A percentile compares a stretch with the other conserved stretches of the same genome.
Evolutionary conservation across 2,797 vertebrate species (phyloP).

Genomic region (Microctenopoma stevenorrisi): DNA sequence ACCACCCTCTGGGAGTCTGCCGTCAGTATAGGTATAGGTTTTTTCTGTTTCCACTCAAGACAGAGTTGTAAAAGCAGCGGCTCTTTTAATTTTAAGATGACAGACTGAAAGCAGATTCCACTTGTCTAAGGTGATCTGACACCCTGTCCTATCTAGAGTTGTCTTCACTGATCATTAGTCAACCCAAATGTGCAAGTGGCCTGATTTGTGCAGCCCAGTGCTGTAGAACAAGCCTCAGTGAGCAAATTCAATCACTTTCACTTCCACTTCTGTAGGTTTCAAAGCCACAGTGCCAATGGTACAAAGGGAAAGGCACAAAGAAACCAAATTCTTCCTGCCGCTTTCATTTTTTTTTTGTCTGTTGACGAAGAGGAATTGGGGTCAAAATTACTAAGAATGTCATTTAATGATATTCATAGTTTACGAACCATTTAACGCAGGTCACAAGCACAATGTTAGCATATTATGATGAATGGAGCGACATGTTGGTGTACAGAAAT

Average conservation of each 20-base stretch:
- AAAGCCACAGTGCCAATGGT: constrained; percentile 70
- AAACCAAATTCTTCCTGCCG: constrained; percentile 51
- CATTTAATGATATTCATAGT: constrained; percentile 49
- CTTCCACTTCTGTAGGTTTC: constrained; percentile 82
- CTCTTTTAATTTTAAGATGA: constrained; percentile 11
- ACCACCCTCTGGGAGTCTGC: constrained; percentile 61
- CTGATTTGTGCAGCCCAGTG: constrained; percentile 79
- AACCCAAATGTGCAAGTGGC: constrained; percentile 52
- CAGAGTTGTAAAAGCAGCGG: not conserved
- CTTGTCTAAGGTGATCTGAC: constrained; percentile 3
- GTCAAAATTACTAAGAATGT: constrained; percentile 77
- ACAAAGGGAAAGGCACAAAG: constrained; percentile 70
- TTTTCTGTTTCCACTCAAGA: constrained; percentile 13
- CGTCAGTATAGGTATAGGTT: constrained; percentile 17
- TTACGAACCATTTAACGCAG: constrained; percentile 35
- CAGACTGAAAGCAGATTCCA: constrained; percentile 7
- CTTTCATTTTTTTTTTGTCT: constrained; percentile 64
- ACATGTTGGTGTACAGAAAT: constrained; percentile 29
- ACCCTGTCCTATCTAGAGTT: constrained; percentile 9
- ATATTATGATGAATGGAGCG: constrained; percentile 31
- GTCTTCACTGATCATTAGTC: constrained; percentile 60
- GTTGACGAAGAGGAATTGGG: constrained; percentile 76
- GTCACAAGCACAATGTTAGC: constrained; percentile 12
- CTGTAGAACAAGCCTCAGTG: constrained; percentile 82
- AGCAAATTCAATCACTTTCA: constrained; percentile 81